Base-by-base conservation (phyloP, 2,113 vertebrate species). In the Microcebus tavaratra region DNA sequence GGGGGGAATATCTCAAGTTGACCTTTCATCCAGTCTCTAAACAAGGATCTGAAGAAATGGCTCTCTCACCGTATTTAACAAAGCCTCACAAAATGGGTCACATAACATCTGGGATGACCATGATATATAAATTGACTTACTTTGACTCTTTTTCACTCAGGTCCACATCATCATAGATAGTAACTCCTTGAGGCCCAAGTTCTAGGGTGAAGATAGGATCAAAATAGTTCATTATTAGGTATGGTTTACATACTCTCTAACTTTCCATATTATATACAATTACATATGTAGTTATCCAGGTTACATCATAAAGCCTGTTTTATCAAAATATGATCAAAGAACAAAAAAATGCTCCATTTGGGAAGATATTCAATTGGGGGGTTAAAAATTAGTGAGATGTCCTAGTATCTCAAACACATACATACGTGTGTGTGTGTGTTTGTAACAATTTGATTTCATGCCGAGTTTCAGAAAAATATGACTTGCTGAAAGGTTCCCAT, bases 111-210 rank as follows among this genome's bases (percentile, higher is more conserved):
- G 13, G 48, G 34, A 78, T 53, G 11, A 78, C 9, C 48, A 23
- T 21, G 29, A 17, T 6, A 10, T 83, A 10, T 83, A 36, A 80
- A 81, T 25, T 80, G 87, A 97, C 98, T 98, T 97, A 99, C 98
- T 98, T 98, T 14, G 23, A 27, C 21, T 97, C 96, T 85, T 53
- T 98, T 87, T 12, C 92, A 82, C 23, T 94, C 67, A 45, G n/a
- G 13, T 94, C 87, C 0, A 97, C 73, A 1, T 99, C 95, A 0
- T 98, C 97, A 0, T 99, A 98, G 61, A 98, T 80, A 0, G 2
- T 68, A 57, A 93, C 88, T 55, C 98, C 98, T 72, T 97, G 98
- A 92, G 97, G 96, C 85, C 68, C 88, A 94, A 96, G 7, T 8
- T 76, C 98, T 99, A 95, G 27, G 57, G 85, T 75, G 0, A 88